Base-by-base conservation (phyloP, 1,140 invertebrate genomes). In the Bursaphelenchus mucronatus region DNA sequence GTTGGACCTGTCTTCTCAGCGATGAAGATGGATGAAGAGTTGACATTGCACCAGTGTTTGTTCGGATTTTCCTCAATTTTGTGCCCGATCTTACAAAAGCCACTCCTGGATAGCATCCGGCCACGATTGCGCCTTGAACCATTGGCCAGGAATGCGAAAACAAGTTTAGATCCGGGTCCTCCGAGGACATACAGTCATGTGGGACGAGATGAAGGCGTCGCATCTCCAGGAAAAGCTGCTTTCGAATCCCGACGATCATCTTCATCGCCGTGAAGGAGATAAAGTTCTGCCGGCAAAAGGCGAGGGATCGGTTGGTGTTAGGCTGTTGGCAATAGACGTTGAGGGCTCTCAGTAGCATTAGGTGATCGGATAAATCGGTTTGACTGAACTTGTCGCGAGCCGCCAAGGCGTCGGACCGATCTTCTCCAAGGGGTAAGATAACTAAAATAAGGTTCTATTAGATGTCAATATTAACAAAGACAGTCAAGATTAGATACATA, bases 331-430 rank as follows among this genome's bases (percentile, higher is more conserved):
- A 19, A 52, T 76, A 79, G 1, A 58, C 87, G 84, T 93, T 89
- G 82, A 93, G 95, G 0, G 89, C 87, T 75, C 90, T 84, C 7
- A 97, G 83, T 43, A 94, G 84, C 7, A 88, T 86, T 86, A 97
- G 89, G 78, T 97, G 94, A 84, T 98, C 94, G 67, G 91, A 94
- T 67, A 87, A 88, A 9, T 90, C 88, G 52, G 87, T 87, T 1
- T 87, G 86, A 0, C 89, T 85, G 66, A 95, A 87, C 64, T 88
- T 87, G 65, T 87, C 86, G 43, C 88, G 85, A 21, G 86, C 86
- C 30, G 82, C 78, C 8, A 81, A 79, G 2, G 87, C 87, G 13
- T 85, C 43, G 2, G 56, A 53, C 17, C 69, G 55, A 7, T 80
- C 79, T 8, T 81, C 76, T 11, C 62, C 61, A 9, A 66, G 21